These are phyloP conservation scores for Petaurus breviceps DNA, from an alignment of 2,113 vertebrate species.

Conservation along the genomic window DNA sequence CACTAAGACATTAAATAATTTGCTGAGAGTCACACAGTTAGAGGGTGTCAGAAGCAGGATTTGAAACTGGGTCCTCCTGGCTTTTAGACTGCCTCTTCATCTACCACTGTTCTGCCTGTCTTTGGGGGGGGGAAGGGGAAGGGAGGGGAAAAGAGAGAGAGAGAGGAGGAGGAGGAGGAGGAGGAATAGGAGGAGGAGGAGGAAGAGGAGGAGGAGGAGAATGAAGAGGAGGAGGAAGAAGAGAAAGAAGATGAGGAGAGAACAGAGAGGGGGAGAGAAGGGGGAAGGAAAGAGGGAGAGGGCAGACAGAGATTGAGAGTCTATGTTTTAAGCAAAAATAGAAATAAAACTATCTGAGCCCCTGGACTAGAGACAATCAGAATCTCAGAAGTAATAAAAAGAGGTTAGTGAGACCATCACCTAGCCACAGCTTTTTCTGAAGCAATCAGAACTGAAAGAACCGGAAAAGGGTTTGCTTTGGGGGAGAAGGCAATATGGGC, in stretches of 20 bases:
- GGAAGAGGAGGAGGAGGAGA: fast-evolving
- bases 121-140: background rate
- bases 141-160: too few relatives aligned
- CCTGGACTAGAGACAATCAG: background rate
- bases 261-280: too few relatives aligned
- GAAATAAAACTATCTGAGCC: background rate
- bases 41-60: background rate
- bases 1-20: background rate
- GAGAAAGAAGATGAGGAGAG: too few relatives aligned
- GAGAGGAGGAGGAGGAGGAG: too few relatives aligned
- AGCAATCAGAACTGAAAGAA: background rate
- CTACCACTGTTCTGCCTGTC: background rate
- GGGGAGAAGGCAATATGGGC: background rate
- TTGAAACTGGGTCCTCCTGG: background rate
- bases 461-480: background rate
- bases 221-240: too few relatives aligned
- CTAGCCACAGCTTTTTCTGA: background rate
- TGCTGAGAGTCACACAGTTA: background rate
- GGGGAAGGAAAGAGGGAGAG: too few relatives aligned
- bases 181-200: too few relatives aligned
- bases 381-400: background rate
- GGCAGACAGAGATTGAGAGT: background rate
- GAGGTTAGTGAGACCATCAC: background rate
- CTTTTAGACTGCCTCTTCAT: background rate
- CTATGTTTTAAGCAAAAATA: background rate